Base-by-base conservation (phyloP, 2,888 invertebrate species). In the Myopa tessellatipennis region DNA sequence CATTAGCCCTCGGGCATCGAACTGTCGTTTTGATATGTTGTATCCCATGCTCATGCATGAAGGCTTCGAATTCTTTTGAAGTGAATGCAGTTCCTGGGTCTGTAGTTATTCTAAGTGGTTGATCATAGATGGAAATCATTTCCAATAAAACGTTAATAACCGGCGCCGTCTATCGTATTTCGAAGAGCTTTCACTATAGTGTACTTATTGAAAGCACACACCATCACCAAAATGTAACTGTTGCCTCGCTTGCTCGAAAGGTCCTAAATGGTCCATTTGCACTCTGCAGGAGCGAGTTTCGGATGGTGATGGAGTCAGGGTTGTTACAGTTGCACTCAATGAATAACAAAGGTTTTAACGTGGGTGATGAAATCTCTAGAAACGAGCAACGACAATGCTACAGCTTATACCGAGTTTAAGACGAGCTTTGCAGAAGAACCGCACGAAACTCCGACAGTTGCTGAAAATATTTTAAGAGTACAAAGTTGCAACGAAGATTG, bases 91-190 rank as follows among this genome's bases (percentile, higher is more conserved):
- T 79, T 18, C 79, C 84, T 18, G 83, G 76, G 78, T 85, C 83
- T 26, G 26, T 26, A n/a, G n/a, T n/a, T n/a, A 26, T 26, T 26
- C 26, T 26, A 26, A 26, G 26, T 26, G 85, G 84, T 12, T 80
- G 80, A 2, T 84, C 84, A 77, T 84, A 85, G 79, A 82, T 81
- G 8, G 76, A 65, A 0, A 77, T 58, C 0, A 82, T 16, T 3
- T 83, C 79, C 36, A 76, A 77, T 38, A 81, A 34, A 0, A 78
- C 67, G 16, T 74, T 74, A 8, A 82, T 18, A 1, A 83, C 81
- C 0, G 77, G 74, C 5, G 67, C 52, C 12, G 78, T 81, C 72
- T 78, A n/a, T 81, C 3, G 3, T 82, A 38, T 68, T 79, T 81
- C 3, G 80, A 58, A 10, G 81, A 67, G 4, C 79, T 34, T 75